These are phyloP conservation scores for Brienomyrus longianalis DNA, from an alignment of 2,113 vertebrate species.

Conservation along the genomic window DNA sequence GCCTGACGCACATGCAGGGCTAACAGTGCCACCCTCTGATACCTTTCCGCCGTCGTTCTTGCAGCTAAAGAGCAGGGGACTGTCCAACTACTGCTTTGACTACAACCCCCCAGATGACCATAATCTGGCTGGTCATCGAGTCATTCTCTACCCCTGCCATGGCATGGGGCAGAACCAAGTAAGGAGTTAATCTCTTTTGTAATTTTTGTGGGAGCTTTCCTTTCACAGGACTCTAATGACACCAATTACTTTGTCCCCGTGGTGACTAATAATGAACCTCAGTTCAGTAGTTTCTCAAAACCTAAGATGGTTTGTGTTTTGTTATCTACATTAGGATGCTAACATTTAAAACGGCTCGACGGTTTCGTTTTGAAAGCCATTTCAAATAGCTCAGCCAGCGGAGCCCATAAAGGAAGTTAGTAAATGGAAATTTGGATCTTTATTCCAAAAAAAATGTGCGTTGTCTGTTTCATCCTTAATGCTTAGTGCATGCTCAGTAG, in stretches of 20 bases:
- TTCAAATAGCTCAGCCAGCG: not conserved
- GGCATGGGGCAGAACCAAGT: constrained; percentile 98
- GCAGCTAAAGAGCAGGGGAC: constrained; percentile 81
- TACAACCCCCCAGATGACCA: constrained; percentile 80
- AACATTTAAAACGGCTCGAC: not conserved
- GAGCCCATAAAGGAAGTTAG: not conserved
- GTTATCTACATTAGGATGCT: not conserved
- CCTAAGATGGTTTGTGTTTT: not conserved
- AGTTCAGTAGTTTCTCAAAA: not conserved
- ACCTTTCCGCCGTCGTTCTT: not conserved
- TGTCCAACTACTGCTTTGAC: constrained; percentile 79
- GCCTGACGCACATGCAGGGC: not conserved
- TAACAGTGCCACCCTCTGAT: not conserved
- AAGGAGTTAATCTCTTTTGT: constrained; percentile 19
- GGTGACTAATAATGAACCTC: not conserved
- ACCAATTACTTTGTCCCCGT: not conserved
- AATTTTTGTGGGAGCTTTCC: not conserved
- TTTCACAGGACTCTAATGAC: not conserved
- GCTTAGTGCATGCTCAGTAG: not conserved
- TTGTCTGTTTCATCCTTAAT: not conserved
- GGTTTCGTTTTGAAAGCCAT: not conserved
- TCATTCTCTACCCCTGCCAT: constrained; percentile 84
- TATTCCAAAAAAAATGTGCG: not conserved
- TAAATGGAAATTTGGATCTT: not conserved
- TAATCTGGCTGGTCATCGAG: constrained; percentile 61